Conservation (phyloP, 2,113 vertebrate species). For the Potamarius usumacintae region DNA sequence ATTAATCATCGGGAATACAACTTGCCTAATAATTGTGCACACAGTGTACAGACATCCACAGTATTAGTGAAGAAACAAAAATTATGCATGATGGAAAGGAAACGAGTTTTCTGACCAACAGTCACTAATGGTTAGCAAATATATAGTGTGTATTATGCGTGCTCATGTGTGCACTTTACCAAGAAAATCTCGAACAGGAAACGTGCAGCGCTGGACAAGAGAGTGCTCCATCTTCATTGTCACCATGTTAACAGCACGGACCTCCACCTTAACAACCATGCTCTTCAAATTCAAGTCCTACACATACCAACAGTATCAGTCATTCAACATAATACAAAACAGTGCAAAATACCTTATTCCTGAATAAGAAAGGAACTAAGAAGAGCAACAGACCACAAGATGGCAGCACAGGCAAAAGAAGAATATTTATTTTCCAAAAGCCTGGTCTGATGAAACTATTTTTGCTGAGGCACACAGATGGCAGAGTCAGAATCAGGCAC, state of each 20-base stretch:
- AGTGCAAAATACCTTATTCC: background rate
- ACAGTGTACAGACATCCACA: background rate
- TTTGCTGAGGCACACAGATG: no score
- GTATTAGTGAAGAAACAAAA: background rate
- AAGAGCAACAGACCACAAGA: constrained; percentile 34
- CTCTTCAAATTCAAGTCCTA: constrained; percentile 43
- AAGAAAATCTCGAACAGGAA: constrained; percentile 54
- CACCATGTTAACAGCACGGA: constrained; percentile 44
- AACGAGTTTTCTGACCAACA: background rate
- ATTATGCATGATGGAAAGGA: background rate
- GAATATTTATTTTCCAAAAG: background rate
- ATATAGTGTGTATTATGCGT: background rate
- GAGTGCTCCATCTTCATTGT: constrained; percentile 7
- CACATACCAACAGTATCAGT: background rate
- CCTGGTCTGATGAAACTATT: no score
- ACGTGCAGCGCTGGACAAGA: constrained; percentile 49
- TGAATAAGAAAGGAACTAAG: background rate
- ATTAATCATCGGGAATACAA: no score
- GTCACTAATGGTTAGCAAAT: background rate
- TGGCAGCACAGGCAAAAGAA: constrained; percentile 8
- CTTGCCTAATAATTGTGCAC: no score
- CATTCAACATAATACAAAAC: background rate
- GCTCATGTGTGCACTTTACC: constrained; percentile 46
- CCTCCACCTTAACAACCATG: constrained; percentile 32
- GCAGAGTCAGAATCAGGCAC: background rate